phyloP scores from a whole-genome alignment of 2,113 vertebrate genomes.

The Stegostoma tigrinum region DNA sequence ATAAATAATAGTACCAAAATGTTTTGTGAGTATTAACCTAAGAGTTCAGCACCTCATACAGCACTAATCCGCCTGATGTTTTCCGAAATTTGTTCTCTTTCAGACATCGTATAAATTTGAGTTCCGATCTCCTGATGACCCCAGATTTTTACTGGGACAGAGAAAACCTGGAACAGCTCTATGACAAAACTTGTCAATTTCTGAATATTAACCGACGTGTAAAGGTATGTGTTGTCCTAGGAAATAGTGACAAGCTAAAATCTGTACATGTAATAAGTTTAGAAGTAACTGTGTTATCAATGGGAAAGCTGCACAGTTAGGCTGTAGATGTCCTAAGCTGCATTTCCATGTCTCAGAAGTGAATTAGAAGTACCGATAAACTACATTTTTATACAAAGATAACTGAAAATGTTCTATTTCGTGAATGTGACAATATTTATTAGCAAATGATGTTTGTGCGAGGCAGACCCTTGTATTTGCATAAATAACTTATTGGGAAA shows the following conservation, averaged over 20 bases:
- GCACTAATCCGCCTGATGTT: neutral
- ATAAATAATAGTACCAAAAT: neutral
- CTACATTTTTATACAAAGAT: neutral
- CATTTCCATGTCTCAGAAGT: neutral
- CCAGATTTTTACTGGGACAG: slow-evolving; percentile 98
- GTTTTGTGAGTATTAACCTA: neutral
- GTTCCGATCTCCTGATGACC: slow-evolving; percentile 89
- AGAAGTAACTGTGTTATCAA: neutral
- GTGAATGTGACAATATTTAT: neutral
- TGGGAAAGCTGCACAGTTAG: neutral
- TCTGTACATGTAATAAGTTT: neutral
- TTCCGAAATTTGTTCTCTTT: slow-evolving; percentile 40
- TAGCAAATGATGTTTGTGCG: neutral
- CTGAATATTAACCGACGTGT: slow-evolving; percentile 91
- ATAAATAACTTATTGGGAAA: neutral
- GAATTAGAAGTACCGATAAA: neutral
- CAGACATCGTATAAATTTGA: slow-evolving; percentile 92
- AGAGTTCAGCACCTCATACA: neutral
- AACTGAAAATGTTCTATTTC: neutral
- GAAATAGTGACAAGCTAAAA: neutral
- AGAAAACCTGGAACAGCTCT: slow-evolving; percentile 89
- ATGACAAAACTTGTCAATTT: slow-evolving; percentile 92
- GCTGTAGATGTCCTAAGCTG: neutral
- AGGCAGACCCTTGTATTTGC: neutral
- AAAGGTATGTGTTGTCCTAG: slow-evolving; percentile 60